These are phyloP conservation scores for Sturnira hondurensis DNA, from an alignment of 2,113 vertebrate species.

Conservation along the genomic window DNA sequence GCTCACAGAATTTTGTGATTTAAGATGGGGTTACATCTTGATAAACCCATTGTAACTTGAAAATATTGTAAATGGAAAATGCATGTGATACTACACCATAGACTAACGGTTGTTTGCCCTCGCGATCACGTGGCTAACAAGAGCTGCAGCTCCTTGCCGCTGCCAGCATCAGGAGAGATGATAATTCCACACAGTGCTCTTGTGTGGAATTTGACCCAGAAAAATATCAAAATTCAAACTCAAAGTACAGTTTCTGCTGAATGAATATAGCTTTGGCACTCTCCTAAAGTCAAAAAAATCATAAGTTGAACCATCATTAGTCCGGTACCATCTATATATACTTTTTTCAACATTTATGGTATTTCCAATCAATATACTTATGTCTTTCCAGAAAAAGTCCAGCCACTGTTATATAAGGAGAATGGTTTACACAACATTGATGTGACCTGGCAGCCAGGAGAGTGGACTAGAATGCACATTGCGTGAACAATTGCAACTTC, in stretches of 20 bases:
- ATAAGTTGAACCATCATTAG: neutral
- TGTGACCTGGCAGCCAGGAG: too few relatives aligned
- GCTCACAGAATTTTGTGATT: neutral
- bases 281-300: neutral
- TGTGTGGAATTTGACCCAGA: too few relatives aligned
- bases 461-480: too few relatives aligned
- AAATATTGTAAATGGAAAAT: neutral
- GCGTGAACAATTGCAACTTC: too few relatives aligned
- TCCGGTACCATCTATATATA: neutral
- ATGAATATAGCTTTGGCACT: neutral
- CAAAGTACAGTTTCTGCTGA: neutral
- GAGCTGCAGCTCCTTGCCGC: neutral
- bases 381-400: too few relatives aligned
- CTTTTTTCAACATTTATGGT: neutral
- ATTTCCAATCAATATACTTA: neutral
- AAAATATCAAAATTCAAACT: neutral
- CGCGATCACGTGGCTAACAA: neutral
- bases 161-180: neutral
- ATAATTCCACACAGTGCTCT: neutral
- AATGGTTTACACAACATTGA: too few relatives aligned
- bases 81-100: neutral
- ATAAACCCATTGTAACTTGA: neutral
- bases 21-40: neutral
- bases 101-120: neutral
- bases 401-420: too few relatives aligned